Base-by-base conservation (phyloP, 2,113 vertebrate genomes). In the Cyrtonyx montezumae region DNA sequence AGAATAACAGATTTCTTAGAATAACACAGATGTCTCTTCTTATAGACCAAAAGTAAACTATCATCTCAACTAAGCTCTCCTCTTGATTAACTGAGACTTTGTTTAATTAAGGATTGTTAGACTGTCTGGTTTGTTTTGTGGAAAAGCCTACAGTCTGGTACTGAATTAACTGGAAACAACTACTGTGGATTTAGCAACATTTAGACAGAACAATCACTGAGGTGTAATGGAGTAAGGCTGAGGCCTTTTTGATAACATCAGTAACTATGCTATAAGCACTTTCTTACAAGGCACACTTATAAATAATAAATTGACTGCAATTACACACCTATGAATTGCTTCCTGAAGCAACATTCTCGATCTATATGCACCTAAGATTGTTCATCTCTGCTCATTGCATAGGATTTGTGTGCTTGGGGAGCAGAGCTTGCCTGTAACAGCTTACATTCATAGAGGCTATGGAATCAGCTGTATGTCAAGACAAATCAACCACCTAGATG, bases 101-200 rank as follows among this genome's bases (percentile, higher is more conserved):
- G 95, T 94, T 95, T 95, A 94, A 92, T 91, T 91, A 97, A 87
- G 86, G 25, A 73, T 90, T 83, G 51, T 88, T 94, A 79, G 71
- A 91, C 90, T 87, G 92, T 96, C 81, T 85, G 71, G 89, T 93
- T 96, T 95, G 78, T 74, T 95, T 91, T 77, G 87, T 68, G 67
- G 65, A 83, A 91, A 85, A 94, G 59, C 58, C 94, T 86, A 82
- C 84, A 77, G 84, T 85, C 93, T 88, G 63, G 34, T 78, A 70
- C 30, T 37, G 79, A 92, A 83, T 93, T 84, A 81, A 87, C 55
- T 87, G 83, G 81, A 92, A 96, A 66, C 18, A 94, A 92, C 65
- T 79, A 65, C 69, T 53, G 30, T 13, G 73, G 68, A 58, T 92
- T 84, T 78, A 92, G 59, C 49, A 90, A 11, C 53, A 37, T 78